Percentiles rank a stretch among this genome's conserved stretches.
Evolutionary conservation across 2,113 vertebrate species (phyloP).

Genomic region (Oncorhynchus nerka): DNA sequence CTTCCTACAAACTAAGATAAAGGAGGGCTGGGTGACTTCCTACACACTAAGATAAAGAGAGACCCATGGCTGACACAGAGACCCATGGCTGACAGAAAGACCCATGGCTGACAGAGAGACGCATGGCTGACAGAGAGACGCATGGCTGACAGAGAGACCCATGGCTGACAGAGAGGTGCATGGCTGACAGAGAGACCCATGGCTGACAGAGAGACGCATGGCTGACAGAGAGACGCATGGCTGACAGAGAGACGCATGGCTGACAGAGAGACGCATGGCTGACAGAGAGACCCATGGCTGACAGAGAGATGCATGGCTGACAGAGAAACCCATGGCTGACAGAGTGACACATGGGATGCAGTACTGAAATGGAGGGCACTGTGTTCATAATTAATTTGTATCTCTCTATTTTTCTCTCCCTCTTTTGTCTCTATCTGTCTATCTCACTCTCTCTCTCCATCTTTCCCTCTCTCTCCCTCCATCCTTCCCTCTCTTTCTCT

Average conservation of each 20-base stretch:
- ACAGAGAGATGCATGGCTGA: not conserved
- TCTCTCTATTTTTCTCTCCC: constrained; percentile 4
- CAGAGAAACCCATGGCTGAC: not conserved
- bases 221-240: no score
- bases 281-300: no score
- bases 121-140: not conserved
- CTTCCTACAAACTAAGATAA: no score
- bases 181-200: no score
- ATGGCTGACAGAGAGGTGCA: no score
- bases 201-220: no score
- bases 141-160: not conserved
- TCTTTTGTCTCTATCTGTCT: constrained; percentile 5
- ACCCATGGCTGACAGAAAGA: not conserved
- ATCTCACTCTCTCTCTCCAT: not conserved
- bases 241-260: no score
- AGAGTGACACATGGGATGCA: not conserved
- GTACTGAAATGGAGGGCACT: not conserved
- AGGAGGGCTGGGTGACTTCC: no score
- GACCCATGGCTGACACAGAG: not conserved
- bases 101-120: not conserved
- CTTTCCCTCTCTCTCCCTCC: not conserved
- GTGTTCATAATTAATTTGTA: not conserved
- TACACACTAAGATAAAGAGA: not conserved
- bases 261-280: not conserved
- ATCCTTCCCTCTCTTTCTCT: not conserved